Base-by-base conservation (phyloP, 2,113 vertebrate genomes). In the Gopherus evgoodei region DNA sequence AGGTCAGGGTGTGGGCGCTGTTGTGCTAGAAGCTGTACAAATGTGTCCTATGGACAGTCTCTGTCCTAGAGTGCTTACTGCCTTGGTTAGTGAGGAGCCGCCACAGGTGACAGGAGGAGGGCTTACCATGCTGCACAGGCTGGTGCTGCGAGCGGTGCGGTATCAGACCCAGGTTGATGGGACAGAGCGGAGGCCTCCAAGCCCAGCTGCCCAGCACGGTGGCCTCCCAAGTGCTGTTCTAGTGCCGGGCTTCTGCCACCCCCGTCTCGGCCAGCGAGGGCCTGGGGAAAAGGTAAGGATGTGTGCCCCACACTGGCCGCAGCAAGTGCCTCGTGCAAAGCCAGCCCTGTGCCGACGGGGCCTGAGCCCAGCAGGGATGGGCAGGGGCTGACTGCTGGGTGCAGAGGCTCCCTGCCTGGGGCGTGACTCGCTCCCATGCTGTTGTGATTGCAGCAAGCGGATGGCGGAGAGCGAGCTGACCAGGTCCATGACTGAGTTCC, bases 401-500 rank as follows among this genome's bases (percentile, higher is more conserved):
- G 62, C 62, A 21, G 59, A 13, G 14, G 62, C n/a, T 38, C 24
- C 54, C 54, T 24, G 9, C 57, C 12, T 31, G 27, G 11, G 27
- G 31, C 4, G 8, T 5, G 65, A 35, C 65, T 72, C 65, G 35
- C 5, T 6, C 1, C 12, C 8, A 17, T 11, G 10, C 38, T 82
- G 21, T 65, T 91, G 78, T 56, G 59, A 38, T 90, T 38, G 3
- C 97, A 99, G 99, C 97, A 99, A 99, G 96, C 98, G 98, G 62
- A 98, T 99, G 99, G 99, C 99, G 12, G 98, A 99, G 75, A 99
- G 98, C 2, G 99, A 99, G 94, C 98, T 99, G 91, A 98, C 98
- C 12, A 98, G 98, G 86, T 99, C 99, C 21, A 98, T 99, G 98
- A 99, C 99, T 2, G 99, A 99, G 92, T 99, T 99, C 96, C 98